phyloP scores from a whole-genome alignment of 2,113 vertebrate genomes.

The Pseudorectes ferrugineus region DNA sequence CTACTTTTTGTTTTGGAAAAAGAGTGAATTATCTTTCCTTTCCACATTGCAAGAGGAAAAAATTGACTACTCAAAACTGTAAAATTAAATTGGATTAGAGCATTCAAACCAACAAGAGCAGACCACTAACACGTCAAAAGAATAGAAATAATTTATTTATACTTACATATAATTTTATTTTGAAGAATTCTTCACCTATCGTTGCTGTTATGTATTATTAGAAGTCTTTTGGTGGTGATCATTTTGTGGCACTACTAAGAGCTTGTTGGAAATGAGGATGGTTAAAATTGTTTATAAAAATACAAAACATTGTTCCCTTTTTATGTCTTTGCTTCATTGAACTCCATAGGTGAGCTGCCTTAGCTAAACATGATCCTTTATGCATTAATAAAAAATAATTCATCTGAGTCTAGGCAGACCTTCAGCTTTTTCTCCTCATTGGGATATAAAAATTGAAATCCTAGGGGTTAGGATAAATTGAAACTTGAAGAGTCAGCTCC shows the following conservation, averaged over 20 bases:
- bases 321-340: constrained; percentile 15
- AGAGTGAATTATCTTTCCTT: not conserved
- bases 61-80: not conserved
- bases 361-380: not conserved
- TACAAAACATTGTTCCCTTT: constrained; percentile 15
- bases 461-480: not conserved
- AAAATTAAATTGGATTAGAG: not conserved
- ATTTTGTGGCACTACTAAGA: not conserved
- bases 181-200: not conserved
- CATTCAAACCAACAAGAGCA: not conserved
- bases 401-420: not conserved
- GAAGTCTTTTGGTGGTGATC: not conserved
- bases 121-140: not conserved
- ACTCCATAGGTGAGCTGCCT: not conserved
- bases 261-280: not conserved
- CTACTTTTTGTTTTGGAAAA: not conserved
- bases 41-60: not conserved
- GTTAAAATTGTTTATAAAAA: constrained; percentile 32
- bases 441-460: not conserved
- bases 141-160: not conserved
- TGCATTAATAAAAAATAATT: constrained; percentile 26
- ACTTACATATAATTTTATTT: not conserved
- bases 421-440: not conserved
- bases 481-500: not conserved
- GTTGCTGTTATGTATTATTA: not conserved